Conservation (phyloP, 1,140 invertebrate genomes). For the Bombus pascuorum region DNA sequence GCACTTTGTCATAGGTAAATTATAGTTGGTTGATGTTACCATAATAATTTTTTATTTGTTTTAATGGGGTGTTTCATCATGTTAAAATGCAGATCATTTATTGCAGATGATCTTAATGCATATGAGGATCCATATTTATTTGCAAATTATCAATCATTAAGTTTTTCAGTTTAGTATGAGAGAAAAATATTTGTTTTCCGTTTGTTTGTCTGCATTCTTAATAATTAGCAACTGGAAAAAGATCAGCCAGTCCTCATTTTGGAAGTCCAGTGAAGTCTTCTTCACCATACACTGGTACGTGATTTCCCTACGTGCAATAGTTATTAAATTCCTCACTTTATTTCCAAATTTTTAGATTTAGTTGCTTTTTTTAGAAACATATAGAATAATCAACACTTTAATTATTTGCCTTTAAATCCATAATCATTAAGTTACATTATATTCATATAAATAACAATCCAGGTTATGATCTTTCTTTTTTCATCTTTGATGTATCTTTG, state of each 20-base stretch:
- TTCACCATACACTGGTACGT: slow-evolving; percentile 74
- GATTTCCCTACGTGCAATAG: slow-evolving; percentile 53
- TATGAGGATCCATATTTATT: background rate
- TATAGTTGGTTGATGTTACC: background rate
- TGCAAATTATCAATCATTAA: background rate
- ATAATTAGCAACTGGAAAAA: slow-evolving; percentile 74
- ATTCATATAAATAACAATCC: background rate
- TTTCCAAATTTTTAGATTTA: background rate
- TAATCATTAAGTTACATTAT: background rate
- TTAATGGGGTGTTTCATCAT: background rate
- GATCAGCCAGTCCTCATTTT: slow-evolving; percentile 75
- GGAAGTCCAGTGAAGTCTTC: slow-evolving; percentile 77
- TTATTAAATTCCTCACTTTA: background rate
- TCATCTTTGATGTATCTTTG: background rate
- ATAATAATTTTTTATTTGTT: background rate
- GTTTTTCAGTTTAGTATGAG: background rate
- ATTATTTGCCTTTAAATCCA: background rate
- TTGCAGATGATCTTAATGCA: background rate
- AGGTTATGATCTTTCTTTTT: background rate
- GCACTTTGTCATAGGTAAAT: slow-evolving; percentile 33
- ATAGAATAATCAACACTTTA: background rate
- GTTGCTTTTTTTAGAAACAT: background rate
- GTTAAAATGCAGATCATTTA: background rate
- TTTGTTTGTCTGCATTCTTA: slow-evolving; percentile 34
- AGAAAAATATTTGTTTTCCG: slow-evolving; percentile 29